Conservation (phyloP, 2,797 vertebrate species). For the Tamandua tetradactyla region DNA sequence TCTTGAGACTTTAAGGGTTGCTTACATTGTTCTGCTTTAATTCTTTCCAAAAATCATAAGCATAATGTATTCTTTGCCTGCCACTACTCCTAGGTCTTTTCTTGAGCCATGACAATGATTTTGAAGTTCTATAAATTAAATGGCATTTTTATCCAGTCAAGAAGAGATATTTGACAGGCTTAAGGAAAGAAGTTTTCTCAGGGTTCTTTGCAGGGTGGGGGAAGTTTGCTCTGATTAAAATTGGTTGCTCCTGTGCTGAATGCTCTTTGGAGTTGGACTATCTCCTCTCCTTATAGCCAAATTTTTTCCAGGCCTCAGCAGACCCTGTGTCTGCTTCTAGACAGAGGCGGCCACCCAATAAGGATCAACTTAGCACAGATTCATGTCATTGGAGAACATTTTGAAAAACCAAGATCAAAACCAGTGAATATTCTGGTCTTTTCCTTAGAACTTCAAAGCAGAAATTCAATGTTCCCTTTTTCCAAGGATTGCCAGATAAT, state of each 20-base stretch:
- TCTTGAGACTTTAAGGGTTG: background rate
- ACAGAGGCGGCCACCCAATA: background rate
- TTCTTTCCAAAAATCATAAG: too few relatives aligned
- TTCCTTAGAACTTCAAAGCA: background rate
- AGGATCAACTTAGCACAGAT: background rate
- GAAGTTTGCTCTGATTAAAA: background rate
- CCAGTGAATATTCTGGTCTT: background rate
- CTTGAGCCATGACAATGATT: background rate
- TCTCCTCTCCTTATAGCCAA: background rate
- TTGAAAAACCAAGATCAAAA: background rate
- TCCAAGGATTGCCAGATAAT: background rate
- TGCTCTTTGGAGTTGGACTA: background rate
- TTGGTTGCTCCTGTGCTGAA: rapidly evolving
- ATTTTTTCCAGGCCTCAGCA: background rate
- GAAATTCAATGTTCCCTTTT: background rate
- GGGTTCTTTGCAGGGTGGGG: background rate
- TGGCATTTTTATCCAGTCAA: too few relatives aligned
- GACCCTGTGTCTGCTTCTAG: background rate
- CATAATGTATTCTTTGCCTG: background rate
- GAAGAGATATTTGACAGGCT: background rate
- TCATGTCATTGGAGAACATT: too few relatives aligned
- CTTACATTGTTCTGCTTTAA: background rate
- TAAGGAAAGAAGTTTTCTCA: background rate
- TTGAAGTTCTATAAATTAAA: background rate
- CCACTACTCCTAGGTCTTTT: background rate